Evolutionary conservation across 2,888 invertebrate species (phyloP).

Genomic region (Lasioglossum lativentre): DNA sequence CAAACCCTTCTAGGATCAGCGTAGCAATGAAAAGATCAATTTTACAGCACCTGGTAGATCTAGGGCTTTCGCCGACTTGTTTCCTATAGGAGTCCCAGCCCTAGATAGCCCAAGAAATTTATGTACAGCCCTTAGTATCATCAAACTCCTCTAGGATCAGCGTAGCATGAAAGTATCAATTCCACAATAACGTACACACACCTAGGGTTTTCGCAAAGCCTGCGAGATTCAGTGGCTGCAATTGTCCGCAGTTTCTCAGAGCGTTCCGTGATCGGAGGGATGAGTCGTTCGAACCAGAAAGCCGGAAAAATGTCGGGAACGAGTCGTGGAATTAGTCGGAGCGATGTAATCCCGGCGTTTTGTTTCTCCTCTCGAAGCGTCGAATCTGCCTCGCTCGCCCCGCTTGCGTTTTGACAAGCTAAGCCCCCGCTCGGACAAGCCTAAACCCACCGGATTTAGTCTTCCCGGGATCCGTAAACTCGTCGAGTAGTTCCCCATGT

Average conservation of each 20-base stretch:
- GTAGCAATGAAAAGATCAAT: too few relatives aligned
- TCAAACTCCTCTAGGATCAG: too few relatives aligned
- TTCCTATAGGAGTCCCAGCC: too few relatives aligned
- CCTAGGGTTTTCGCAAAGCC: too few relatives aligned
- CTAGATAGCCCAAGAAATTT: too few relatives aligned
- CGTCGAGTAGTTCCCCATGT: background rate
- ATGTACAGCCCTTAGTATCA: too few relatives aligned
- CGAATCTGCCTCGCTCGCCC: too few relatives aligned
- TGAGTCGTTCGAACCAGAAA: background rate
- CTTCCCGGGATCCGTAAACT: slow-evolving; percentile 3
- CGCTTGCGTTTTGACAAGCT: slow-evolving; percentile 7
- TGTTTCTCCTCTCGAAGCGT: background rate
- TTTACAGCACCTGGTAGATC: too few relatives aligned
- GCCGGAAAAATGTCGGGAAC: slow-evolving; percentile 5
- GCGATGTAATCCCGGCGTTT: slow-evolving; percentile 19
- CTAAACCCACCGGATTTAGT: background rate
- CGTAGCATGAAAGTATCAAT: too few relatives aligned
- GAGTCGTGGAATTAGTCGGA: slow-evolving; percentile 10
- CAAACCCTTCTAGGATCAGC: too few relatives aligned
- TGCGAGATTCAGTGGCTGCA: background rate
- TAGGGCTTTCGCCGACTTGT: too few relatives aligned
- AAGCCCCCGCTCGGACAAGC: slow-evolving; percentile 23
- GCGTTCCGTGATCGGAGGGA: background rate
- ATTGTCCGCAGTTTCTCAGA: background rate
- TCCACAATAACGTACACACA: too few relatives aligned